phyloP scores from a whole-genome alignment of 2,113 vertebrate species.

The Cephalopholis sonnerati region DNA sequence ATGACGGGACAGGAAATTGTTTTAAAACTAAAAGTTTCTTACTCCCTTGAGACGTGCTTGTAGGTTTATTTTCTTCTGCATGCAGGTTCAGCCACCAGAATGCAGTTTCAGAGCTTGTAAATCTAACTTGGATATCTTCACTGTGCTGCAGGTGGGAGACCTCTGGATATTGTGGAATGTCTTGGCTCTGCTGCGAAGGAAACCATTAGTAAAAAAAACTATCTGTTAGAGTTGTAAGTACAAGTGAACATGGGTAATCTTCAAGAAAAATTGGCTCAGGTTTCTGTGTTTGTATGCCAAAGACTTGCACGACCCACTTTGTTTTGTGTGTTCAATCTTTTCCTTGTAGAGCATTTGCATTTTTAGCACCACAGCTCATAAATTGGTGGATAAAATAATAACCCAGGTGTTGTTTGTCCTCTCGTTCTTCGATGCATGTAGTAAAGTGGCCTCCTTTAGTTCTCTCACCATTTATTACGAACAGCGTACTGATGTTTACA shows the following conservation, averaged over 20 bases:
- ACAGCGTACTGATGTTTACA: slow-evolving; percentile 43
- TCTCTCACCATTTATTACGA: slow-evolving; percentile 30
- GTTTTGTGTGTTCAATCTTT: slow-evolving; percentile 24
- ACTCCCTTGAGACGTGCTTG: slow-evolving; percentile 12
- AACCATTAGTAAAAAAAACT: slow-evolving; percentile 46
- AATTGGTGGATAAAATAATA: slow-evolving; percentile 49
- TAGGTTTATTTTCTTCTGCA: slow-evolving; percentile 31
- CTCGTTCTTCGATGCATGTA: slow-evolving; percentile 30
- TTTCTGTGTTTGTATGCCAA: neutral
- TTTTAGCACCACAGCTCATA: slow-evolving; percentile 9
- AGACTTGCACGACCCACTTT: slow-evolving; percentile 3
- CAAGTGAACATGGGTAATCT: slow-evolving; percentile 48
- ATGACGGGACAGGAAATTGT: slow-evolving; percentile 20
- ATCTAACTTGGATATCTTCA: slow-evolving; percentile 51
- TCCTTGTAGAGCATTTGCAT: slow-evolving; percentile 9
- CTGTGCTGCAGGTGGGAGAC: slow-evolving; percentile 70
- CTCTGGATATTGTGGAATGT: slow-evolving; percentile 71
- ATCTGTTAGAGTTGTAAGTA: slow-evolving; percentile 63
- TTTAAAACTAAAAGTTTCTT: slow-evolving; percentile 27
- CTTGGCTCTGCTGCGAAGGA: slow-evolving; percentile 59
- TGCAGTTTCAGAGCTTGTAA: slow-evolving; percentile 57
- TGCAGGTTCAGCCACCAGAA: slow-evolving; percentile 48
- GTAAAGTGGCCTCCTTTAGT: slow-evolving; percentile 36
- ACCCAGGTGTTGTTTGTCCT: slow-evolving; percentile 43
- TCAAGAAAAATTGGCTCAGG: slow-evolving; percentile 5